Percentiles rank a stretch among this genome's conserved stretches.
Evolutionary conservation across 2,888 invertebrate species (phyloP).

Genomic region (Vanessa cardui): DNA sequence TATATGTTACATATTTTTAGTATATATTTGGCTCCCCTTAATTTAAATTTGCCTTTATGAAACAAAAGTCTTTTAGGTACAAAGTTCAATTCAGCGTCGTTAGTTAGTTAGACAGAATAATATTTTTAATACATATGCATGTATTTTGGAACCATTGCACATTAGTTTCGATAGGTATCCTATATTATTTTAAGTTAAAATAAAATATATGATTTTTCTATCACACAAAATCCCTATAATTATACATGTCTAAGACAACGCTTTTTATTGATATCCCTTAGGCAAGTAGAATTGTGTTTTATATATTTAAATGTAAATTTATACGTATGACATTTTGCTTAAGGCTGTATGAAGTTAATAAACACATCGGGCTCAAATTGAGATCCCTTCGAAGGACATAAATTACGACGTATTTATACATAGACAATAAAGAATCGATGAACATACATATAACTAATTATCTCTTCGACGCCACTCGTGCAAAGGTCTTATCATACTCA

Average conservation of each 20-base stretch:
- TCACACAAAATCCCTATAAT: background rate
- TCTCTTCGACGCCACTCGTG: conserved; percentile 10
- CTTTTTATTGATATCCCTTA: background rate
- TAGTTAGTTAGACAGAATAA: no score
- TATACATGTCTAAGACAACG: background rate
- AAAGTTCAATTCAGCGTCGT: no score
- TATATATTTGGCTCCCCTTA: no score
- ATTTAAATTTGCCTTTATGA: no score
- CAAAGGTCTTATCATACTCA: background rate
- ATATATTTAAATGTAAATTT: background rate
- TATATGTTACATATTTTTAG: no score
- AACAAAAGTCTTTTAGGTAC: no score
- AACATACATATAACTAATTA: conserved; percentile 17
- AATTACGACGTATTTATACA: conserved; percentile 30
- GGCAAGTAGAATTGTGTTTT: background rate
- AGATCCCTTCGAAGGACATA: conserved; percentile 26
- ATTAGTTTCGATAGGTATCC: no score
- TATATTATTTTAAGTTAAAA: background rate
- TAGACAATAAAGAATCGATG: conserved; percentile 29
- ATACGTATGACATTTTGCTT: conserved; percentile 12
- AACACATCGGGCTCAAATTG: conserved; percentile 28
- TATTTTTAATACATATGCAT: no score
- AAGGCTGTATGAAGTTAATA: conserved; percentile 18
- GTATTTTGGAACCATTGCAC: no score
- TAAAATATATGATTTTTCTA: background rate